Base-by-base conservation (phyloP, 2,888 invertebrate species). In the Drosophila parthenogenetica region DNA sequence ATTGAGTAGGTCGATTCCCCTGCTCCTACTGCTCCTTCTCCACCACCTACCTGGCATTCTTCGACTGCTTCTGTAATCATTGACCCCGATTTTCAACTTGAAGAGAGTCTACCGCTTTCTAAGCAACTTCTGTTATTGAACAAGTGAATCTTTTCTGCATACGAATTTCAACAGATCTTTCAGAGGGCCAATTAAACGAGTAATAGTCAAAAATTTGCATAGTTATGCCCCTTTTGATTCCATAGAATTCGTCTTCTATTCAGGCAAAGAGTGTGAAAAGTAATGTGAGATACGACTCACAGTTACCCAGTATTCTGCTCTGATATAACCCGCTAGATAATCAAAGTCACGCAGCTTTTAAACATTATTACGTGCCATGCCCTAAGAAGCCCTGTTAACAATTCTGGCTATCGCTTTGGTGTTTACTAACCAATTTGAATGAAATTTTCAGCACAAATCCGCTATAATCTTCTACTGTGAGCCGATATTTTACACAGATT, bases 41-140 rank as follows among this genome's bases (percentile, higher is more conserved):
- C 1, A 8, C 29, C 29, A 29, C 29, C 29, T 8, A 29, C 2
- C 7, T 35, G 35, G 35, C 35, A 35, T 32, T 4, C 11, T 32
- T n/a, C 37, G 46, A 40, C 39, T 58, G 60, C 57, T 59, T 57
- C 54, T 71, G 76, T 80, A 74, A 80, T 83, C 74, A 81, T 83
- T 82, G 81, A 86, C 81, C 87, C 63, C 74, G 72, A 73, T 82
- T 74, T 29, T 53, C 68, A 13, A 62, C 72, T 67, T 66, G 67
- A 32, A 17, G 16, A 16, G 54, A 35, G 43, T 55, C 55, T 22
- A 43, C 43, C 55, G 72, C 70, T 82, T 86, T 82, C 87, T 83
- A 81, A 60, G 66, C 72, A 32, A 54, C 14, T 55, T 35, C 14
- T 22, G 35, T 10, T 37, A 22, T 43, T 5, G n/a, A 77, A 55